Percentiles rank a stretch among this genome's conserved stretches.
These are phyloP conservation scores for Zoroaster sp. DNA, from an alignment of 53 echinoderm and acorn worm species.

Conservation along the genomic window DNA sequence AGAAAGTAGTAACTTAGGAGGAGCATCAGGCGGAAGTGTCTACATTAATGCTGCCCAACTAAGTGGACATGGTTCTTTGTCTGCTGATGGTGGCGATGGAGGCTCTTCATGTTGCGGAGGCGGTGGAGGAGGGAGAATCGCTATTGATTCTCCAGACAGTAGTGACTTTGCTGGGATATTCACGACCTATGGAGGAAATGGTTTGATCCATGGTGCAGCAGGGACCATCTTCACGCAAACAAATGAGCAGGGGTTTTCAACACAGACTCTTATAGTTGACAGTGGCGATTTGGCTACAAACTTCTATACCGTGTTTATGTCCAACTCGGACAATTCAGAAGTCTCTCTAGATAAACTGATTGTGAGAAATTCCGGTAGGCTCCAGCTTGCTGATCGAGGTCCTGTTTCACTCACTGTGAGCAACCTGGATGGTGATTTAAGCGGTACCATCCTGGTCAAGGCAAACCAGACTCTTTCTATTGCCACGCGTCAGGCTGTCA, in stretches of 20 bases:
- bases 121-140: slow-evolving; percentile 85
- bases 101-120: slow-evolving; percentile 55
- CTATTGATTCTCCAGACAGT: slow-evolving; percentile 47
- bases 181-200: slow-evolving; percentile 67
- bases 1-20: slow-evolving; percentile 49
- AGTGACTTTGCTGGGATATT: slow-evolving; percentile 68
- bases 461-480: slow-evolving; percentile 70
- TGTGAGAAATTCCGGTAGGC: slow-evolving; percentile 52
- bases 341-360: slow-evolving; percentile 42
- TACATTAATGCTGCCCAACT: slow-evolving; percentile 41
- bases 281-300: slow-evolving; percentile 45
- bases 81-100: slow-evolving; percentile 75
- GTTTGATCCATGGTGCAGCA: slow-evolving; percentile 68
- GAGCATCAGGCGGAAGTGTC: slow-evolving; percentile 84
- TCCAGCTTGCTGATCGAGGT: slow-evolving; percentile 50
- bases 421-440: slow-evolving; percentile 70
- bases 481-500: slow-evolving; percentile 65
- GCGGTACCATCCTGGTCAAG: slow-evolving; percentile 64
- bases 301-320: slow-evolving; percentile 50
- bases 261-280: slow-evolving; percentile 57
- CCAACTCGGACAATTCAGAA: background rate
- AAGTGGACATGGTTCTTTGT: slow-evolving; percentile 68
- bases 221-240: slow-evolving; percentile 71
- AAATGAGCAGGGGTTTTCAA: slow-evolving; percentile 4
- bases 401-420: slow-evolving; percentile 48